Evolutionary conservation across 2,113 vertebrate genomes (phyloP).

Genomic region (Limanda limanda): DNA sequence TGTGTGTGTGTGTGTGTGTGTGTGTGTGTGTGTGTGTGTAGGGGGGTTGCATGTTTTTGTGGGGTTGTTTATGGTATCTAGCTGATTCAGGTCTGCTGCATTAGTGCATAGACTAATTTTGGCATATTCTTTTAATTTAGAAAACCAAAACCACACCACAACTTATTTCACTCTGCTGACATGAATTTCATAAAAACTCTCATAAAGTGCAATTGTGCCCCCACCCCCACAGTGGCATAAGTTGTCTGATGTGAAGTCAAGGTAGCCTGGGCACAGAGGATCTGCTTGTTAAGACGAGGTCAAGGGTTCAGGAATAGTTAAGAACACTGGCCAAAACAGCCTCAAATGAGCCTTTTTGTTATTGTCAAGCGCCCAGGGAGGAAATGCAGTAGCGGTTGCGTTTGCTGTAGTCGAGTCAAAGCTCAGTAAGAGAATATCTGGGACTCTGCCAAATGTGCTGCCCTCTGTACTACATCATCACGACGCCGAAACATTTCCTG

Average conservation of each 20-base stretch:
- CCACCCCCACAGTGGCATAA: not conserved
- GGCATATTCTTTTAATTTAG: constrained; percentile 14
- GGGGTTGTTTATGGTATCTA: constrained; percentile 20
- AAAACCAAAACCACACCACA: not conserved
- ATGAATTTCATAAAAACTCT: not conserved
- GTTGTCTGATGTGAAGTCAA: constrained; percentile 3
- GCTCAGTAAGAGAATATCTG: constrained; percentile 55
- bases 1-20: constrained; percentile 3
- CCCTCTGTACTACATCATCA: constrained; percentile 61
- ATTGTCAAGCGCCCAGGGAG: constrained; percentile 13
- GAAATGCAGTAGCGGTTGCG: constrained; percentile 29
- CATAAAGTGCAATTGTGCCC: not conserved
- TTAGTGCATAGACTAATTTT: not conserved
- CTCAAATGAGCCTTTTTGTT: not conserved
- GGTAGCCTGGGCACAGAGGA: not conserved
- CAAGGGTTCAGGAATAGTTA: constrained; percentile 34
- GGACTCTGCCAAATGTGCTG: constrained; percentile 60
- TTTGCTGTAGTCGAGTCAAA: constrained; percentile 49
- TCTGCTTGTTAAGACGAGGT: constrained; percentile 15
- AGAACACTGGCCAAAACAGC: constrained; percentile 11
- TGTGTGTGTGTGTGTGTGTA: not conserved
- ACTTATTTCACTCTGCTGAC: not conserved
- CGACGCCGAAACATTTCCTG: constrained; percentile 60
- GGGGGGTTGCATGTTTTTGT: constrained; percentile 5
- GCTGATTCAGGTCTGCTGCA: constrained; percentile 10